Base-by-base conservation (phyloP, 2,113 vertebrate genomes). In the Macaca fascicularis region DNA sequence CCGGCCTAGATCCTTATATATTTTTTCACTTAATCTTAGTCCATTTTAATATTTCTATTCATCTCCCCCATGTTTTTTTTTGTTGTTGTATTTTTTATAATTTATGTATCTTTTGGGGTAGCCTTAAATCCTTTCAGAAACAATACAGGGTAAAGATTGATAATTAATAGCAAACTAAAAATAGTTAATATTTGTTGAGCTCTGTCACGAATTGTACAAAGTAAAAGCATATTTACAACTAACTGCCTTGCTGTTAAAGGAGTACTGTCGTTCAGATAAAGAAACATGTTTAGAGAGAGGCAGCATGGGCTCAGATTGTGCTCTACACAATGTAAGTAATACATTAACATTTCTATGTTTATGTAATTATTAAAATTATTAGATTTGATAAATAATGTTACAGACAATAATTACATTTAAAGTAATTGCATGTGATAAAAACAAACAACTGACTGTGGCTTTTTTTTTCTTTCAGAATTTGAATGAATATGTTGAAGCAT, bases 401-500 rank as follows among this genome's bases (percentile, higher is more conserved):
- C 11, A 67, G 43, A 45, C 89, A 38, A 74, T 40, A 14, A 48
- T 52, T 38, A 23, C 2, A 35, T 38, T 57, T 27, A 55, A 64
- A 20, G 20, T 76, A 50, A 22, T 40, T 35, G 43, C 55, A 6
- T 50, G 23, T 57, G 79, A 25, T 48, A 32, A 43, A 87, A 19
- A 1, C 8, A 89, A 86, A 48, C 69, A 90, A 8, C 79, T 97
- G 35, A 97, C 55, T 95, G 38, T 64, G 55, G 55, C 61, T 57
- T 64, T 96, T 96, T 96, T 97, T 98, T 98, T 79, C 74, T 98
- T 99, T 74, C 99, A 99, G 99, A 99, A 98, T 96, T 98, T 99
- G 97, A 99, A 99, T 87, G 99, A 99, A 95, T 99, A 99, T 95
- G 99, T 99, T 88, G 98, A 99, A 9, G 99, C 99, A 59, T 98